phyloP scores from a whole-genome alignment of 2,888 invertebrate genomes.

The Noctua janthina region DNA sequence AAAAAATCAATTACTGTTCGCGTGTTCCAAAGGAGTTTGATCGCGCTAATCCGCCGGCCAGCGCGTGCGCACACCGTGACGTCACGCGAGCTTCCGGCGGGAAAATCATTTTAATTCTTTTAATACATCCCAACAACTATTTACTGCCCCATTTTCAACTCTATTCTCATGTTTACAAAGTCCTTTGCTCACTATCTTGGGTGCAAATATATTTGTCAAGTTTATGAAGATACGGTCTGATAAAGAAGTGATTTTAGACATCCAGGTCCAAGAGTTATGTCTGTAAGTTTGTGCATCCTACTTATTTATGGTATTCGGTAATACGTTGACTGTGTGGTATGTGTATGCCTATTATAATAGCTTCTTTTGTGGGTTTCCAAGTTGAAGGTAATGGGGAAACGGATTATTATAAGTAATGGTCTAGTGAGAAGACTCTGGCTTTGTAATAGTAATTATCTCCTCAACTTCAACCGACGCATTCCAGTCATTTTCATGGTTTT shows the following conservation, averaged over 20 bases:
- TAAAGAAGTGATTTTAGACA: slow-evolving; percentile 76
- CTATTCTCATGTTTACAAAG: slow-evolving; percentile 49
- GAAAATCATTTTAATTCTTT: slow-evolving; percentile 73
- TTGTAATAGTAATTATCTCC: slow-evolving; percentile 40
- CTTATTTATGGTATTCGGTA: slow-evolving; percentile 69
- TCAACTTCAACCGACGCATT: slow-evolving; percentile 24
- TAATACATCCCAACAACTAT: slow-evolving; percentile 65
- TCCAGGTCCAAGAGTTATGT: slow-evolving; percentile 71
- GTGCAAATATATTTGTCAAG: slow-evolving; percentile 65
- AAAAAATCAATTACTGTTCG: slow-evolving; percentile 75
- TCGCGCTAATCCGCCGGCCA: slow-evolving; percentile 75
- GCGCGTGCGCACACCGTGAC: slow-evolving; percentile 77
- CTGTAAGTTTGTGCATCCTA: slow-evolving; percentile 66
- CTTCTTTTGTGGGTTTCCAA: slow-evolving; percentile 51
- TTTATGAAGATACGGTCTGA: slow-evolving; percentile 79
- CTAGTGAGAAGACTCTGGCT: slow-evolving; percentile 45
- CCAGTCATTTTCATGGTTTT: slow-evolving; percentile 32
- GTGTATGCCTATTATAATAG: slow-evolving; percentile 64
- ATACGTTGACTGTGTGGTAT: slow-evolving; percentile 64
- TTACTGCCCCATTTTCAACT: slow-evolving; percentile 57
- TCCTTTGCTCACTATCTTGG: slow-evolving; percentile 34
- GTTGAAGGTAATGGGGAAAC: slow-evolving; percentile 50
- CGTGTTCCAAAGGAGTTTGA: slow-evolving; percentile 77
- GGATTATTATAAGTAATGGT: slow-evolving; percentile 53
- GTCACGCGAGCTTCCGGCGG: slow-evolving; percentile 80